Evolutionary conservation across 2,797 vertebrate species (phyloP).

Genomic region (Acanthornis magna): DNA sequence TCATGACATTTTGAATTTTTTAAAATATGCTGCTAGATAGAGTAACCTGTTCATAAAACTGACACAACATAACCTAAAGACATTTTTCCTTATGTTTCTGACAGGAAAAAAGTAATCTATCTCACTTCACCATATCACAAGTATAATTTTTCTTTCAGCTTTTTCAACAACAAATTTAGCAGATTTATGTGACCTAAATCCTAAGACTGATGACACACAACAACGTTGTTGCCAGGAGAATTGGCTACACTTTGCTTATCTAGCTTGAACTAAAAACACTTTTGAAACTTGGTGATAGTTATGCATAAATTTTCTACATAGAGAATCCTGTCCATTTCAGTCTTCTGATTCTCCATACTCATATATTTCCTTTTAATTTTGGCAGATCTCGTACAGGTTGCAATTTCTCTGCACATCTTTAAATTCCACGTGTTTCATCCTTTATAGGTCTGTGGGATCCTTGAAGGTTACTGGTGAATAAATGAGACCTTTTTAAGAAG

Average conservation of each 20-base stretch:
- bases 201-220: not conserved
- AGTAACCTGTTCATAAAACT: not conserved
- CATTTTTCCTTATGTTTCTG: not conserved
- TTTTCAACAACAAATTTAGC: not conserved
- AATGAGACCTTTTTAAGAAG: not conserved
- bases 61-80: not conserved
- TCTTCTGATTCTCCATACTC: not conserved
- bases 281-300: not conserved
- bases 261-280: not conserved
- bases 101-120: not conserved
- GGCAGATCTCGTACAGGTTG: not conserved
- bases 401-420: not conserved
- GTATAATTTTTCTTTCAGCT: not conserved
- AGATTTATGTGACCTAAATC: not conserved
- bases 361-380: not conserved
- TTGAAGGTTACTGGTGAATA: not conserved
- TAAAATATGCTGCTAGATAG: not conserved
- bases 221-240: not conserved
- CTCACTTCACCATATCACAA: not conserved
- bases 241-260: not conserved
- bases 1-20: not conserved
- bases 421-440: not conserved
- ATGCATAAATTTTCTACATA: not conserved
- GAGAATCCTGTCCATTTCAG: not conserved
- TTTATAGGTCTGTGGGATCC: not conserved